These are phyloP conservation scores for Hermatobates lingyangjiaoensis DNA, from an alignment of 1,140 invertebrate species.

Conservation along the genomic window DNA sequence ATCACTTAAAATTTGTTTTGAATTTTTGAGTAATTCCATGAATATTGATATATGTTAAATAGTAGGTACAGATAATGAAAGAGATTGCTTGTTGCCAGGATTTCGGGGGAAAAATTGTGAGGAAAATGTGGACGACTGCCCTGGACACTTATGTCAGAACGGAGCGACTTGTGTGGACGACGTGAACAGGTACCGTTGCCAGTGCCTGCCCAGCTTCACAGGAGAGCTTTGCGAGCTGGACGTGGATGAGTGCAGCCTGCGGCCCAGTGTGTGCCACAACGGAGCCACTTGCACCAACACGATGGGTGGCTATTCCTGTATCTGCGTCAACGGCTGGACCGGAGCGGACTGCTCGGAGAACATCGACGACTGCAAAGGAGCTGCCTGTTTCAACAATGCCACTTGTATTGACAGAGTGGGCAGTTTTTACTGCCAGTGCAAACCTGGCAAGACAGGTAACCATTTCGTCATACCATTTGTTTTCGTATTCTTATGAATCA, in stretches of 20 bases:
- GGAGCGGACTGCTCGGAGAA: conserved; percentile 78
- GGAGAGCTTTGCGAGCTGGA: conserved; percentile 60
- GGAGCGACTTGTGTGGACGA: conserved; percentile 77
- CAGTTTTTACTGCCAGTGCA: conserved; percentile 87
- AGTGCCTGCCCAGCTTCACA: conserved; percentile 70
- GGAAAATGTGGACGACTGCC: conserved; percentile 79
- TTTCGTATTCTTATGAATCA: too few relatives aligned
- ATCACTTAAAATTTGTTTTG: too few relatives aligned
- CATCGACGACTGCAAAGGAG: conserved; percentile 81
- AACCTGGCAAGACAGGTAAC: conserved; percentile 80
- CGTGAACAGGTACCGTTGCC: conserved; percentile 69
- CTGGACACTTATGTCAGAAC: conserved; percentile 74
- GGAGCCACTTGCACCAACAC: conserved; percentile 87
- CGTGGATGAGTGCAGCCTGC: conserved; percentile 59
- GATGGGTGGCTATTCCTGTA: conserved; percentile 76
- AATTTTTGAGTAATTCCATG: too few relatives aligned
- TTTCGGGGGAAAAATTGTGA: conserved; percentile 72
- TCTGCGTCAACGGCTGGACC: conserved; percentile 90
- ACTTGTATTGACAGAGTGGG: conserved; percentile 90
- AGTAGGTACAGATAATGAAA: too few relatives aligned
- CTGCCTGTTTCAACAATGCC: conserved; percentile 89
- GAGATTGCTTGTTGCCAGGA: conserved; percentile 43
- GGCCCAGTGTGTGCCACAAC: conserved; percentile 76
- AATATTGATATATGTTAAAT: too few relatives aligned
- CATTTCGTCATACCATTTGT: too few relatives aligned